Percentiles rank a stretch among this genome's conserved stretches.
These are phyloP conservation scores for Spea bombifrons DNA, from an alignment of 2,113 vertebrate genomes.

Conservation along the genomic window DNA sequence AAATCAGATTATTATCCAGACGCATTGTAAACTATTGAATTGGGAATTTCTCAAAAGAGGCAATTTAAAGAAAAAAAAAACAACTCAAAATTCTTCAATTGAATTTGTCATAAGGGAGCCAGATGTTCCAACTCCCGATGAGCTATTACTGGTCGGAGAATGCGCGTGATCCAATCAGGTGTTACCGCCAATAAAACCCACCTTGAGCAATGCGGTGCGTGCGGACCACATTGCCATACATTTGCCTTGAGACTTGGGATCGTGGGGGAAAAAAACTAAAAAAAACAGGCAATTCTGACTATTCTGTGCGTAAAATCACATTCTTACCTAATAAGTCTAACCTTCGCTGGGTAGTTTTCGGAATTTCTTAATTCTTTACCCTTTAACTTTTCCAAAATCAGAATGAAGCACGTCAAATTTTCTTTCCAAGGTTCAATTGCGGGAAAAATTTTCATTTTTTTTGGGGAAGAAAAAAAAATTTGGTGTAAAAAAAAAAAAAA, in stretches of 20 bases:
- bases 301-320: not conserved
- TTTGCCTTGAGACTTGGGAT: too few relatives aligned
- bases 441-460: conserved; percentile 14
- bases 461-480: not conserved
- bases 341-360: conserved; percentile 6
- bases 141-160: conserved; percentile 6
- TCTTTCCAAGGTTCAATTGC: conserved; percentile 14
- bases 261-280: not conserved
- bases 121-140: conserved; percentile 17
- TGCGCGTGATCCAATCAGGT: not conserved
- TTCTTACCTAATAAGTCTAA: conserved; percentile 22
- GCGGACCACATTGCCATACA: too few relatives aligned
- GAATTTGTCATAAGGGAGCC: conserved; percentile 21
- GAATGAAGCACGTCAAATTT: conserved; percentile 3
- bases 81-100: not conserved
- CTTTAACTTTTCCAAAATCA: not conserved
- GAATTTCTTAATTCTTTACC: not conserved
- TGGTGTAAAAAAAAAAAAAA: too few relatives aligned
- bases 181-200: not conserved
- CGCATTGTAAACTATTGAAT: not conserved
- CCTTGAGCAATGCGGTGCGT: not conserved
- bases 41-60: not conserved
- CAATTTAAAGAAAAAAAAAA: not conserved
- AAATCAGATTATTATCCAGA: not conserved
- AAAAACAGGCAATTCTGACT: conserved; percentile 4